Evolutionary conservation across 2,797 vertebrate genomes (phyloP), one percentile per base, ranked within the genome.

Genomic region (Aulostomus chinensis): DNA sequence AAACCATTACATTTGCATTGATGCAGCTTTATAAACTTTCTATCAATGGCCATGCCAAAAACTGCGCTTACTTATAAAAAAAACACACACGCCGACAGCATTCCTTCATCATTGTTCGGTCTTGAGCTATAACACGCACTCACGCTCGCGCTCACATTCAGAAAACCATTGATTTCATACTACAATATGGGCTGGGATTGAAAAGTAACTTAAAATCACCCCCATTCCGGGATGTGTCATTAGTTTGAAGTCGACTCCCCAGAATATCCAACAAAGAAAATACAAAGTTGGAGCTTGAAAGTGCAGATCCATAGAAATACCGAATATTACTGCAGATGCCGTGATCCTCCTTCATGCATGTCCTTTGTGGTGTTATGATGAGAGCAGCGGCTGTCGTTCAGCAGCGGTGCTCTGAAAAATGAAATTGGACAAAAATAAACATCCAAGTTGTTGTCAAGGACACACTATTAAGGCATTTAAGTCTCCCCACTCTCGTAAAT

Each of bases 311-410:
- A 18, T 0, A 38, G 28, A 58, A 42, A 2, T 9, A 2, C 12
- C 43, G 34, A 69, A 39, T 58, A 13, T 14, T 1, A 2, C 14
- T 40, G 21, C 9, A 30, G 21, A 42, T 21, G n/a, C 34, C 16
- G 14, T n/a, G 7, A 3, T 7, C 1, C 7, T 41, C 32, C 2
- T 45, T 17, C 31, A 39, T 12, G 33, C 5, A 16, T 2, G 0
- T 61, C 24, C 26, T 15, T 13, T 37, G 6, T 2, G 5, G 30
- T 31, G 41, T 61, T 90, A 91, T 0, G 89, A 89, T 0, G 67
- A 34, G 9, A 93, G 69, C 38, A 93, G 81, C 1, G 91, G 88
- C 65, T 91, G 47, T 2, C 81, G 84, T 33, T 92, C 92, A 1
- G 77, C 84, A 50, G 51, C 2, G 9, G 88, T 48, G 61, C 87